Percentiles rank a stretch among this genome's conserved stretches.
These are phyloP conservation scores for Mimumesa dahlbomi DNA, from an alignment of 2,888 invertebrate species.

Conservation along the genomic window DNA sequence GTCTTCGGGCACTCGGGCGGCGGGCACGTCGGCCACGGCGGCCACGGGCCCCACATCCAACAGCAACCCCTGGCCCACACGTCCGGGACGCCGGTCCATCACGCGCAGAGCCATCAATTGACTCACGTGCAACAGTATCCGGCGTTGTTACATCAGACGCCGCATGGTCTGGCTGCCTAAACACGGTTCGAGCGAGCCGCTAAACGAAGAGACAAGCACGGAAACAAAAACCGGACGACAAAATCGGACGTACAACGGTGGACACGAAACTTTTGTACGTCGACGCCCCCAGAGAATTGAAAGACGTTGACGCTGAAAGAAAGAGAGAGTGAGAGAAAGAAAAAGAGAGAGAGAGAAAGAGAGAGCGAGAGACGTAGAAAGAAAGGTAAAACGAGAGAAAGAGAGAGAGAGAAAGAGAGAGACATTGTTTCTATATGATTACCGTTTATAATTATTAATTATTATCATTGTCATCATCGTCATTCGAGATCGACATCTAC, in stretches of 20 bases:
- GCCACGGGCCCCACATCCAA: conserved; percentile 77
- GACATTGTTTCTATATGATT: too few relatives aligned
- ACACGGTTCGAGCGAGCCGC: neutral
- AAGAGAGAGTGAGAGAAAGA: neutral
- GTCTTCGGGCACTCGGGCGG: conserved; percentile 84
- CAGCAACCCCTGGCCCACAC: too few relatives aligned
- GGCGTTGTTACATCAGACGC: conserved; percentile 74
- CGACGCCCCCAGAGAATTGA: conserved; percentile 10
- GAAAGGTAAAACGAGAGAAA: too few relatives aligned
- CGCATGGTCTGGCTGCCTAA: conserved; percentile 78
- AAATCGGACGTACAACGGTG: too few relatives aligned
- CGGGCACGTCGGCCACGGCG: conserved; percentile 80
- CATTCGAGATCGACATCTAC: conserved; percentile 34
- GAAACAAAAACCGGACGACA: too few relatives aligned
- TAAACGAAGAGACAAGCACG: neutral
- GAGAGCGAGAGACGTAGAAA: neutral
- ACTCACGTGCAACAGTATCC: conserved; percentile 75
- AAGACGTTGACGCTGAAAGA: too few relatives aligned
- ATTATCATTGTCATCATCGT: conserved; percentile 17
- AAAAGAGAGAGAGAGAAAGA: neutral
- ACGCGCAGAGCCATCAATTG: conserved; percentile 71
- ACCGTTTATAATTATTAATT: too few relatives aligned
- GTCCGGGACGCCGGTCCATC: too few relatives aligned
- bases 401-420: too few relatives aligned
- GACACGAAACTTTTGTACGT: too few relatives aligned